Conservation (phyloP, 2,797 vertebrate genomes). For the Alca torda region DNA sequence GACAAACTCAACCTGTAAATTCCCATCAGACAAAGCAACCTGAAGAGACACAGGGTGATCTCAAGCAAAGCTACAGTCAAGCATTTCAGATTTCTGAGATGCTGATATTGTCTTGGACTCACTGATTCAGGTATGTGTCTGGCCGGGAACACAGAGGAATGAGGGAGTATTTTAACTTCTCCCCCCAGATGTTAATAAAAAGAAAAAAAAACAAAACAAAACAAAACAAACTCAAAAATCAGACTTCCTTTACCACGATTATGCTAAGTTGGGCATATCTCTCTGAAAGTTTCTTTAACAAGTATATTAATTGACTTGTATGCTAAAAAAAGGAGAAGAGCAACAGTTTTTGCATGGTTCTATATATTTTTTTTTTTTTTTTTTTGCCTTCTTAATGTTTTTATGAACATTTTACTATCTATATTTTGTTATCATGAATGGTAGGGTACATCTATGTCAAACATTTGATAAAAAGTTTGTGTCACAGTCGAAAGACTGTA, state of each 20-base stretch:
- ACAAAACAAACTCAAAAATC: not conserved
- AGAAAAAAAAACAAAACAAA: not conserved
- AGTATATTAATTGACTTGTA: too few relatives aligned
- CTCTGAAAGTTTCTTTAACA: not conserved
- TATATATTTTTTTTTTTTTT: too few relatives aligned
- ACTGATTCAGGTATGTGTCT: not conserved
- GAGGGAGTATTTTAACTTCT: not conserved
- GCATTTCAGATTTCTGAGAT: not conserved
- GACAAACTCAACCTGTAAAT: not conserved
- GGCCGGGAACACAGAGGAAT: accelerated
- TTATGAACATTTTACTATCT: not conserved
- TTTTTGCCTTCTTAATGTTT: not conserved
- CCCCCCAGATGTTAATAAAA: accelerated
- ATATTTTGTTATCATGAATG: not conserved
- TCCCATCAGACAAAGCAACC: not conserved
- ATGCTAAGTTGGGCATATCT: not conserved
- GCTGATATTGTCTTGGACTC: not conserved
- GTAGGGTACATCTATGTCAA: not conserved
- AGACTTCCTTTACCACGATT: not conserved
- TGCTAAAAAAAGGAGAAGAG: not conserved
- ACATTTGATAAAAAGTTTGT: not conserved
- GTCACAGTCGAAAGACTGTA: not conserved
- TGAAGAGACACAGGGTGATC: not conserved
- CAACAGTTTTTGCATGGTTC: accelerated
- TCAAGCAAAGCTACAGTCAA: not conserved